Conservation (phyloP, 2,888 invertebrate genomes). For the Caenorhabditis imperialis region DNA sequence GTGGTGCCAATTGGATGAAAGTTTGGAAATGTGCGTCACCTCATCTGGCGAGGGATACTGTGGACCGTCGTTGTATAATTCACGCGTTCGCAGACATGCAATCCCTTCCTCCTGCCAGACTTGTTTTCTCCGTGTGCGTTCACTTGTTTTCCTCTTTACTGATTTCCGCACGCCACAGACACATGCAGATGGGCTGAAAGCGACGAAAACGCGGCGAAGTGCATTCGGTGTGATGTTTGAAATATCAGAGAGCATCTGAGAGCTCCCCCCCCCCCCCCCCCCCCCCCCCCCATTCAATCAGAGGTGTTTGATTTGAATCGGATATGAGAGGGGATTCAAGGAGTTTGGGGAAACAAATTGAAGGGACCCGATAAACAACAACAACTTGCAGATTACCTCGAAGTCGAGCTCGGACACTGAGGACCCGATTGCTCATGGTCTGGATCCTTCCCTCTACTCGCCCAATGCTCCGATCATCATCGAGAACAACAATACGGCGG, state of each 20-base stretch:
- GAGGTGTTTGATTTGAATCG: slow-evolving; percentile 14
- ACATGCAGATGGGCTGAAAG: not conserved
- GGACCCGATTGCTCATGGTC: slow-evolving; percentile 70
- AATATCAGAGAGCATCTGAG: too few species aligned
- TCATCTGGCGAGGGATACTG: not conserved
- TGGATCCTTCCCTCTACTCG: slow-evolving; percentile 73
- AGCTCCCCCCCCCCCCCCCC: too few species aligned
- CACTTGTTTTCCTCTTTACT: slow-evolving; percentile 27
- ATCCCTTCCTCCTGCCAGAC: slow-evolving; percentile 12
- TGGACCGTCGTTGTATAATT: slow-evolving; percentile 22
- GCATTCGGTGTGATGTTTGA: slow-evolving; percentile 3
- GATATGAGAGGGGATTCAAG: slow-evolving; percentile 3
- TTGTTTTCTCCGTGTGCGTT: not conserved
- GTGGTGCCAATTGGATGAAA: too few species aligned
- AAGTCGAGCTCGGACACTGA: slow-evolving; percentile 62
- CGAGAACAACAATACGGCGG: slow-evolving; percentile 45
- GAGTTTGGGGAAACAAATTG: not conserved
- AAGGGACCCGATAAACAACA: not conserved
- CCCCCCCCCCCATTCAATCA: not conserved
- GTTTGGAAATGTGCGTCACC: too few species aligned
- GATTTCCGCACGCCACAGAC: slow-evolving; percentile 4
- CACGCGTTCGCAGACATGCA: slow-evolving; percentile 44
- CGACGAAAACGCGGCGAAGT: slow-evolving; percentile 6
- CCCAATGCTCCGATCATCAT: slow-evolving; percentile 53
- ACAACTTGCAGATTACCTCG: slow-evolving; percentile 66